Evolutionary conservation across 2,888 invertebrate species (phyloP).

Genomic region (Nipponacmea schrenckii): DNA sequence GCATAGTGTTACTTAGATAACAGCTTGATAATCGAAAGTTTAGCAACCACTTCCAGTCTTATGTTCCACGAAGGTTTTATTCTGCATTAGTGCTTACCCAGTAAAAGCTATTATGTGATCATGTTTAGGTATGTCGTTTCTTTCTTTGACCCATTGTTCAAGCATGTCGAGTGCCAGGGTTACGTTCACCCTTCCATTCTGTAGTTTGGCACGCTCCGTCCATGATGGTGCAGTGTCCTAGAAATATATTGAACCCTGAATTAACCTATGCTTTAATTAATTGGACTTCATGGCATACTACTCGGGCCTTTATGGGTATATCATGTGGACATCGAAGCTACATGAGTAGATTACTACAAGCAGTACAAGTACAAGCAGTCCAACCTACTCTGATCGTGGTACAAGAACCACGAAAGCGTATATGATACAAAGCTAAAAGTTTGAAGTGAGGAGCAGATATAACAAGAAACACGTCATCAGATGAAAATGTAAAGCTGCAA

Average conservation of each 20-base stretch:
- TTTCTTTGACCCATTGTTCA: background rate
- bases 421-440: too few relatives aligned
- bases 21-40: background rate
- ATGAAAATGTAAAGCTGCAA: too few relatives aligned
- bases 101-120: background rate
- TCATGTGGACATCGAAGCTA: too few relatives aligned
- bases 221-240: background rate
- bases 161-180: background rate
- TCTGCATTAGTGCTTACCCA: background rate
- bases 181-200: background rate
- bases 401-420: too few relatives aligned
- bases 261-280: background rate
- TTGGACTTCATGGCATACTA: too few relatives aligned
- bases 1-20: background rate
- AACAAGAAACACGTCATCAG: too few relatives aligned
- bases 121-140: background rate
- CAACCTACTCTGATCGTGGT: too few relatives aligned
- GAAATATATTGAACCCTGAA: background rate
- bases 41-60: background rate
- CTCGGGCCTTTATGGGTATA: too few relatives aligned
- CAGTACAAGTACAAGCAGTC: too few relatives aligned
- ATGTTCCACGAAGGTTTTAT: background rate
- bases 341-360: too few relatives aligned
- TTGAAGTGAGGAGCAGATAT: too few relatives aligned
- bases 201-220: background rate